Base-by-base conservation (phyloP, 92 coral and sea anemone species). In the Plumapathes pennacea region DNA sequence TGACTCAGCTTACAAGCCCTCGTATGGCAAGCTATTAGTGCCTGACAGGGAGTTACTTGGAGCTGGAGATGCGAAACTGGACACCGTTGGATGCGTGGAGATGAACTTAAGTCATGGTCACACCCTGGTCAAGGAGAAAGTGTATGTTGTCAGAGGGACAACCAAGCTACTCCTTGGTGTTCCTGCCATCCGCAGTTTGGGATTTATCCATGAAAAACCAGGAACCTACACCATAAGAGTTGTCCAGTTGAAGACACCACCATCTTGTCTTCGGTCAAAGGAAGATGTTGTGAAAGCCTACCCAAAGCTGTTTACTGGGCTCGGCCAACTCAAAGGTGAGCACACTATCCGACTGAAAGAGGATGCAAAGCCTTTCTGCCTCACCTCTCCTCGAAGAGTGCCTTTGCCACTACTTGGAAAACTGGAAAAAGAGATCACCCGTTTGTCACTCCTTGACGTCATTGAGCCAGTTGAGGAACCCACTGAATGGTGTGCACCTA, bases 301-400 rank as follows among this genome's bases (percentile, higher is more conserved):
- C 49, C 74, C 54, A 20, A 38, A 52, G 32, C 74, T 67, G 46
- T 67, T 67, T 40, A 51, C 50, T 22, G 63, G 63, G 18, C 42
- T 67, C 26, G 53, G 63, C 37, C 33, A 67, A 63, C 46, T 67
- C 34, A 37, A 53, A 45, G 59, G 47, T 3, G 62, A 64, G 38
- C 18, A 52, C 46, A 32, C 62, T 13, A 76, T 75, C 23, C 64
- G 61, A 38, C 65, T 59, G 19, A 30, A 28, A 54, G 65, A 64
- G 19, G 60, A 33, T 19, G 70, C 46, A 27, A 67, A 54, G 39
- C 76, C 76, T 14, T 76, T 46, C 25, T 62, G 57, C 38, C 44
- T 30, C 40, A 46, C 57, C 24, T 13, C 45, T 26, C 45, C 69
- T 19, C 49, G 32, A 46, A 5, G 69, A 48, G 57, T 62, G 20